Conservation (phyloP, 2,888 invertebrate genomes). For the Ophion ventricosus region DNA sequence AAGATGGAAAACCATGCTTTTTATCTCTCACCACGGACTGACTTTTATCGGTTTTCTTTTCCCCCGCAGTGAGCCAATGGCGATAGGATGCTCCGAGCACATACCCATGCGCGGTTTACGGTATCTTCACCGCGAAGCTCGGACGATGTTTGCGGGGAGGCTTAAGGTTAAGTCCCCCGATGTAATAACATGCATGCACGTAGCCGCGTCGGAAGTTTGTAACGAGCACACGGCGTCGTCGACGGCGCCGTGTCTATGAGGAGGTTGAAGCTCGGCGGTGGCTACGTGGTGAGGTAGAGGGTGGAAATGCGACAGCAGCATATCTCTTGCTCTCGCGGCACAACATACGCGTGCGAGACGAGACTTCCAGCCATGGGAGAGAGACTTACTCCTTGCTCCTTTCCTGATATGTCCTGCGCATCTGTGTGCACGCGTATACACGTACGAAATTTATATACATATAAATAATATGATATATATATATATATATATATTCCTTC, state of each 20-base stretch:
- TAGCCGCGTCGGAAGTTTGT: slow-evolving; percentile 73
- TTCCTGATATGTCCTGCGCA: slow-evolving; percentile 15
- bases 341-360: slow-evolving; percentile 39
- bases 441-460: neutral
- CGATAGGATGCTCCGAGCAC: neutral
- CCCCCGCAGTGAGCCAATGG: neutral
- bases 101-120: neutral
- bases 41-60: neutral
- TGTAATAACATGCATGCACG: slow-evolving; percentile 77
- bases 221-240: slow-evolving; percentile 73
- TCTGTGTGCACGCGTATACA: slow-evolving; percentile 28
- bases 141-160: slow-evolving; percentile 72
- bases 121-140: slow-evolving; percentile 66
- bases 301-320: slow-evolving; percentile 11
- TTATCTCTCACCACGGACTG: neutral
- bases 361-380: slow-evolving; percentile 32
- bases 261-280: neutral
- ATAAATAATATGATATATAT: neutral
- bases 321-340: slow-evolving; percentile 44
- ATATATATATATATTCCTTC: slow-evolving; percentile 2
- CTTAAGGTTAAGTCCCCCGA: slow-evolving; percentile 74
- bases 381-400: slow-evolving; percentile 35
- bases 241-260: slow-evolving; percentile 43
- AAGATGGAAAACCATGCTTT: neutral
- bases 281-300: neutral